A percentile compares a stretch with the other conserved stretches of the same genome.
These are phyloP conservation scores for Solenodon paradoxus DNA, from an alignment of 2,113 vertebrate species.

Conservation along the genomic window DNA sequence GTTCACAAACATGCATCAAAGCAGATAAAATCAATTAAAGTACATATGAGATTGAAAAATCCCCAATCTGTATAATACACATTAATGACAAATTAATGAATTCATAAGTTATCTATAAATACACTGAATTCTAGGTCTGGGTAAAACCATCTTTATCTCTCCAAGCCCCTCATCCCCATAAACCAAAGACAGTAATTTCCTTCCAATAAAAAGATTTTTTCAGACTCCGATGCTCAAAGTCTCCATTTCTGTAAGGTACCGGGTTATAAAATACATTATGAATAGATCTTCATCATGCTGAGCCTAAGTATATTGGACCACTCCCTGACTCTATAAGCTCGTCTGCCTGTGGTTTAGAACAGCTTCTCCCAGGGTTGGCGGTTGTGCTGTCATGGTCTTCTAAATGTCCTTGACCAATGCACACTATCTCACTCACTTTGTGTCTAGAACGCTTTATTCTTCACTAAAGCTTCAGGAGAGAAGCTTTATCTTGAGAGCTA, in stretches of 20 bases:
- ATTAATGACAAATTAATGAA: background rate
- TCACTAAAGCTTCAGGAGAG: background rate
- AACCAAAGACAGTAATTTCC: background rate
- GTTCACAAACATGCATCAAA: background rate
- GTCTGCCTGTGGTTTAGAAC: background rate
- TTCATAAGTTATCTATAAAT: slow-evolving; percentile 25
- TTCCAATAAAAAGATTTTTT: background rate
- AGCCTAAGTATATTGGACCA: background rate
- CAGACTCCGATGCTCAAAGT: background rate
- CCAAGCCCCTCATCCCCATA: no score
- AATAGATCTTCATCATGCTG: background rate
- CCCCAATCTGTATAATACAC: background rate
- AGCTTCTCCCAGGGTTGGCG: rapidly evolving
- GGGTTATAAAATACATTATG: background rate
- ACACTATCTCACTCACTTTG: background rate
- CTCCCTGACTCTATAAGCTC: background rate
- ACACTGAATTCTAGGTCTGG: background rate
- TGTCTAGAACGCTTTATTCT: background rate
- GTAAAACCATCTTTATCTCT: background rate
- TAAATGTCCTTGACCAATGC: background rate
- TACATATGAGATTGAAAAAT: background rate
- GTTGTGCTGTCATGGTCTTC: background rate
- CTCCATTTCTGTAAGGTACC: no score
- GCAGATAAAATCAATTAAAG: background rate
- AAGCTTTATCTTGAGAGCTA: background rate